Evolutionary conservation across 2,113 vertebrate genomes (phyloP), one percentile per base, ranked within the genome.

Genomic region (Casuarius casuarius): DNA sequence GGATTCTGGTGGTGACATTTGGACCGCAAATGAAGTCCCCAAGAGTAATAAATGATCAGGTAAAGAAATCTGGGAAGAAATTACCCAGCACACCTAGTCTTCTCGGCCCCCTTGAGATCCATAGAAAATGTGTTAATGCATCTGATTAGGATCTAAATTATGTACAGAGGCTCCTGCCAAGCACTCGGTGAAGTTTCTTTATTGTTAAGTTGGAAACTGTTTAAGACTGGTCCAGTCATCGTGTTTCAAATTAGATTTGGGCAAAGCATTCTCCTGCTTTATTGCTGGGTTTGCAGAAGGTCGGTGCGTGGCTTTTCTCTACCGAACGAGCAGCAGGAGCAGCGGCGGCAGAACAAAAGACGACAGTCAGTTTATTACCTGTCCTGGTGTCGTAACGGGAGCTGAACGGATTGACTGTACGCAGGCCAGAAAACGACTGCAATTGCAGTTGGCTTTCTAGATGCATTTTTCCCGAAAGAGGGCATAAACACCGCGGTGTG

Each of bases 121-220:
- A 96, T 93, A 94, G 66, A 91, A 95, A 96, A 95, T 93, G 94
- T 96, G 96, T 94, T 97, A 97, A 97, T 94, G 96, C 96, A 96
- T 91, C 91, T 94, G 96, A 97, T 94, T 95, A 97, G 79, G 94
- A 95, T 95, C 95, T 97, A 92, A 97, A 97, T 97, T 92, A 97
- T 73, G 87, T 89, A 85, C 78, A 62, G 92, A 85, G 92, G 89
- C 92, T 95, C 92, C 92, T 95, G 97, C 97, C 96, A 96, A 97
- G 91, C 84, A 33, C 96, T 93, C 93, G 7, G 74, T 62, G 92
- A 92, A 95, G 85, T 82, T 94, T 59, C 96, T 92, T 90, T 95
- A 94, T 91, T 87, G 92, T 89, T 44, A 63, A 93, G 75, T 91
- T 95, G 87, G 92, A 97, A 96, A 79, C 86, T 84, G 81, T n/a